A percentile compares a stretch with the other conserved stretches of the same genome.
Evolutionary conservation across 2,113 vertebrate genomes (phyloP).

Genomic region (Elachura formosa): DNA sequence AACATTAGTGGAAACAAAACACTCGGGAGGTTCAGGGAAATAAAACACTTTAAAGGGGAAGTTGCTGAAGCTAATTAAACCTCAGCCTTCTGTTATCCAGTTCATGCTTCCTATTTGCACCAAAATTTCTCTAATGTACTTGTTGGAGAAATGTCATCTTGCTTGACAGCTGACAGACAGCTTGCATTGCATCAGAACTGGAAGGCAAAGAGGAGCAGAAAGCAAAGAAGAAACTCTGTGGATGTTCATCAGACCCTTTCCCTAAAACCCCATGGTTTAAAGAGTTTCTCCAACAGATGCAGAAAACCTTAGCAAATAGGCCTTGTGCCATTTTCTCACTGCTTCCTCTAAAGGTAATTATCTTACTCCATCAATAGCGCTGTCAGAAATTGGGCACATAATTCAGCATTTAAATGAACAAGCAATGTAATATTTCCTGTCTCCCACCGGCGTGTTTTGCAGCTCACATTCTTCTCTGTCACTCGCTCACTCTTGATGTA

Average conservation of each 20-base stretch:
- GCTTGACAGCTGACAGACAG: constrained; percentile 58
- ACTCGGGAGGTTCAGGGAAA: constrained; percentile 15
- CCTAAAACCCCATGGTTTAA: neutral
- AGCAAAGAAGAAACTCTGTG: constrained; percentile 5
- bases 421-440: constrained; percentile 79
- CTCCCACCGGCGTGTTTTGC: constrained; percentile 70
- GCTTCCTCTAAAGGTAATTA: constrained; percentile 76
- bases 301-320: constrained; percentile 56
- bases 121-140: constrained; percentile 57
- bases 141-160: constrained; percentile 50
- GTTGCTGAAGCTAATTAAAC: constrained; percentile 72
- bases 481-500: constrained; percentile 73
- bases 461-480: constrained; percentile 79
- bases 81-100: constrained; percentile 60
- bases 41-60: constrained; percentile 53
- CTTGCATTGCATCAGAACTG: constrained; percentile 48
- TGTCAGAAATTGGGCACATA: constrained; percentile 75
- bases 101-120: constrained; percentile 57
- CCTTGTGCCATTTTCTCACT: constrained; percentile 58
- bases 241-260: neutral
- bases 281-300: constrained; percentile 4
- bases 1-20: constrained; percentile 63
- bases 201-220: constrained; percentile 48
- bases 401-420: constrained; percentile 84
- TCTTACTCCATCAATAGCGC: constrained; percentile 80